A percentile compares a stretch with the other conserved stretches of the same genome.
These are phyloP conservation scores for Parnassius smintheus DNA, from an alignment of 2,888 invertebrate species.

Conservation along the genomic window DNA sequence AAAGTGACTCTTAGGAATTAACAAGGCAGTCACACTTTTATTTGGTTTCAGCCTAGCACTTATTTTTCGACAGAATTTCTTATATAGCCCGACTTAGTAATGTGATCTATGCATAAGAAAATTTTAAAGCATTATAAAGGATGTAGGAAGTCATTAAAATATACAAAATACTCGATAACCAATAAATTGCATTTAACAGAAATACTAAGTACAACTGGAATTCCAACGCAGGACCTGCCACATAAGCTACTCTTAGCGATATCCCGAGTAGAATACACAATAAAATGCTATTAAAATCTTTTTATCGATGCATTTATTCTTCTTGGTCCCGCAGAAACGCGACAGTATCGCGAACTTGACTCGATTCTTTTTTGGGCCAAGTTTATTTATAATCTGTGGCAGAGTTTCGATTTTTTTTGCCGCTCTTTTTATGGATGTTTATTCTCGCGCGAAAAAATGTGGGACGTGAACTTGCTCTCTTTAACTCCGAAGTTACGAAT, in stretches of 20 bases:
- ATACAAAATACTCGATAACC: no score
- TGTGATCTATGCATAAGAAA: no score
- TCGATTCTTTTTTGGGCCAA: conserved; percentile 51
- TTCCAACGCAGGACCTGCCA: no score
- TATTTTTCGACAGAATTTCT: no score
- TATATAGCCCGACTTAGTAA: no score
- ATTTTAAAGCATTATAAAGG: no score
- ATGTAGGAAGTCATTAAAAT: neutral
- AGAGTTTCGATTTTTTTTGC: conserved; percentile 21
- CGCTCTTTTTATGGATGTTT: conserved; percentile 26
- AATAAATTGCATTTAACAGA: no score
- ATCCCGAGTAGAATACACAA: conserved; percentile 3
- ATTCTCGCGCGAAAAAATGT: conserved; percentile 25
- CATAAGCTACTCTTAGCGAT: no score
- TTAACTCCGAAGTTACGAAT: conserved; percentile 10
- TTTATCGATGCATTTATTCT: conserved; percentile 31
- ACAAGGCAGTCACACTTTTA: no score
- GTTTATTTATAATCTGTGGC: conserved; percentile 36
- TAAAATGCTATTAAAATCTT: conserved; percentile 18
- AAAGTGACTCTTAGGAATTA: no score
- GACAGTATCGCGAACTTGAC: conserved; percentile 62
- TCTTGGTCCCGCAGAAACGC: conserved; percentile 36
- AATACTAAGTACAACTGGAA: no score
- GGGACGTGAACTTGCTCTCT: conserved; percentile 26
- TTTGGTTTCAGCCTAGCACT: no score